Base-by-base conservation (phyloP, 2,113 vertebrate species). In the Odocoileus hemionus region DNA sequence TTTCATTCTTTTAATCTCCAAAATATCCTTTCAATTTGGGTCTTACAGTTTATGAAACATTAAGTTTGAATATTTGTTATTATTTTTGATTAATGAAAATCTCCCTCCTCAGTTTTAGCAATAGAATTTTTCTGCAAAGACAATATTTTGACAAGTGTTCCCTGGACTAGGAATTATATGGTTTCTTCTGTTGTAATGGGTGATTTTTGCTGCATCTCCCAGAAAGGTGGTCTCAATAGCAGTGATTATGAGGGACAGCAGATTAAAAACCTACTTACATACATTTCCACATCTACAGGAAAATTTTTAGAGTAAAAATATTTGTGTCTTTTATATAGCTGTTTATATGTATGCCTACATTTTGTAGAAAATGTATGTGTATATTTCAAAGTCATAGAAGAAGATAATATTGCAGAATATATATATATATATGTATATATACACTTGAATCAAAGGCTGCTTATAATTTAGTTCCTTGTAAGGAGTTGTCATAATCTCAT, bases 401-500 rank as follows among this genome's bases (percentile, higher is more conserved):
- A 43, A 21, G 28, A 83, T 33, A 33, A 86, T 67, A 82, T 89
- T 76, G 78, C 47, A 88, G 5, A 21, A 82, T 1, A 45, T 21
- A 47, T 39, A 39, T 39, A 39, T 39, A 14, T 45, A 4, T 39
- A 39, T 74, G 25, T 2, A 43, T 5, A 79, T 7, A 43, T 12
- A 74, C 9, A 90, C 4, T 64, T 91, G 17, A 92, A n/a, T 90
- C 57, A 94, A 30, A 78, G 10, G 16, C 19, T 87, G 39, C 54
- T 64, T 95, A 92, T 97, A 95, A 90, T 61, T 89, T 83, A 86
- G 36, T 83, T 89, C 21, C 88, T 33, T 87, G 15, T 86, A 86
- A 89, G 25, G 11, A 64, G 58, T 76, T 15, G 61, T 85, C 43
- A 90, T 80, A 57, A 7, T 80, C 21, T 87, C 5, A 86, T 84